Percentiles rank a stretch among this genome's conserved stretches.
These are phyloP conservation scores for Argynnis bischoffii DNA, from an alignment of 2,888 invertebrate genomes.

Conservation along the genomic window DNA sequence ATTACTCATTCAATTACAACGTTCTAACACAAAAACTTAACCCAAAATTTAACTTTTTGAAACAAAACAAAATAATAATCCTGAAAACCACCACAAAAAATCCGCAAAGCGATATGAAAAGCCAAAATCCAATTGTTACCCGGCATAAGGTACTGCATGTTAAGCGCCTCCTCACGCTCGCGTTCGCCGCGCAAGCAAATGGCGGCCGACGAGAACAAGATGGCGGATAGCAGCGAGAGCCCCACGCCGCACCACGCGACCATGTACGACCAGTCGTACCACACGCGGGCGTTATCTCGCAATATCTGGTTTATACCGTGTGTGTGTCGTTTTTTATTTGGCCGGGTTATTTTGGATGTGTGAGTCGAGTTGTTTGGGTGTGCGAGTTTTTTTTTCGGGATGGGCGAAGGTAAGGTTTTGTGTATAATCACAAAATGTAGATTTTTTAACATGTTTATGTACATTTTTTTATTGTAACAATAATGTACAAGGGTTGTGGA, in stretches of 20 bases:
- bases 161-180: constrained; percentile 96
- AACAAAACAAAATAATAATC: too few relatives aligned
- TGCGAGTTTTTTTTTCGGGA: background rate
- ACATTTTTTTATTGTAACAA: background rate
- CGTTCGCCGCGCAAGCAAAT: constrained; percentile 96
- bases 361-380: background rate
- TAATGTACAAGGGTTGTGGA: background rate
- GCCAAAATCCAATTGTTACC: constrained; percentile 79
- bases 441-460: background rate
- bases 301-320: constrained; percentile 87
- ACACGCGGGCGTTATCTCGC: constrained; percentile 91
- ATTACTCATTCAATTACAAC: too few relatives aligned
- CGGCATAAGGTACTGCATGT: constrained; percentile 99
- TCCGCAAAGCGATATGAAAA: constrained; percentile 14
- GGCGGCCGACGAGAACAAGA: constrained; percentile 96
- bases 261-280: constrained; percentile 98
- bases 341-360: constrained; percentile 8
- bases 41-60: too few relatives aligned
- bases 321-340: constrained; percentile 15
- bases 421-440: background rate
- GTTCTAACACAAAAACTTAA: too few relatives aligned
- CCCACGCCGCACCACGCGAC: constrained; percentile 98
- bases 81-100: constrained; percentile 10
- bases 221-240: constrained; percentile 94
- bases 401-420: background rate